Conservation (phyloP, 1,140 invertebrate species). For the Drosophila repleta region DNA sequence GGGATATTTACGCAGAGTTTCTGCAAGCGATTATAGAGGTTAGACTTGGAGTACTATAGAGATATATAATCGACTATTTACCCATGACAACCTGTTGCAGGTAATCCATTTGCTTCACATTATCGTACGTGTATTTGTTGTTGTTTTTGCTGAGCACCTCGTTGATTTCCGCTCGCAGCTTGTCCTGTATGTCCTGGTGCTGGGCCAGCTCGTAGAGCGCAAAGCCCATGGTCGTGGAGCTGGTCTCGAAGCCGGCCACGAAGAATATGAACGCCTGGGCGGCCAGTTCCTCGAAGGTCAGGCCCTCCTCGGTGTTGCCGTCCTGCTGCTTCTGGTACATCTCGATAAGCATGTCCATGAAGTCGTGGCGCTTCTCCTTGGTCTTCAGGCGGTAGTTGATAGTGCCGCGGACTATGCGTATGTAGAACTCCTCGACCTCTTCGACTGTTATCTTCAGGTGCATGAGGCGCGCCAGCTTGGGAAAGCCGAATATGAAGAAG, state of each 20-base stretch:
- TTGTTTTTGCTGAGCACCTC: slow-evolving; percentile 84
- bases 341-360: slow-evolving; percentile 86
- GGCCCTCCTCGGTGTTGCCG: slow-evolving; percentile 55
- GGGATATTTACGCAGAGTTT: slow-evolving; percentile 88
- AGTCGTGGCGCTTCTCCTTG: slow-evolving; percentile 85
- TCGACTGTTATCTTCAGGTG: slow-evolving; percentile 58
- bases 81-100: slow-evolving; percentile 87
- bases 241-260: slow-evolving; percentile 89
- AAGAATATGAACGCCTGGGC: slow-evolving; percentile 87
- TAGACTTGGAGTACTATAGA: neutral
- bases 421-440: slow-evolving; percentile 84
- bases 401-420: slow-evolving; percentile 83
- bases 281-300: slow-evolving; percentile 76
- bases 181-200: slow-evolving; percentile 87
- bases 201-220: slow-evolving; percentile 86
- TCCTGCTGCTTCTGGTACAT: slow-evolving; percentile 74
- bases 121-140: slow-evolving; percentile 86
- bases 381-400: slow-evolving; percentile 84
- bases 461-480: slow-evolving; percentile 43
- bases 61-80: slow-evolving; percentile 54
- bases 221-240: slow-evolving; percentile 87
- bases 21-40: slow-evolving; percentile 61
- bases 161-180: slow-evolving; percentile 86
- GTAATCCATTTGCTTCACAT: slow-evolving; percentile 86
- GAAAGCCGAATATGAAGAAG: slow-evolving; percentile 57